These are phyloP conservation scores for Pica pica DNA, from an alignment of 2,113 vertebrate genomes.

Conservation along the genomic window DNA sequence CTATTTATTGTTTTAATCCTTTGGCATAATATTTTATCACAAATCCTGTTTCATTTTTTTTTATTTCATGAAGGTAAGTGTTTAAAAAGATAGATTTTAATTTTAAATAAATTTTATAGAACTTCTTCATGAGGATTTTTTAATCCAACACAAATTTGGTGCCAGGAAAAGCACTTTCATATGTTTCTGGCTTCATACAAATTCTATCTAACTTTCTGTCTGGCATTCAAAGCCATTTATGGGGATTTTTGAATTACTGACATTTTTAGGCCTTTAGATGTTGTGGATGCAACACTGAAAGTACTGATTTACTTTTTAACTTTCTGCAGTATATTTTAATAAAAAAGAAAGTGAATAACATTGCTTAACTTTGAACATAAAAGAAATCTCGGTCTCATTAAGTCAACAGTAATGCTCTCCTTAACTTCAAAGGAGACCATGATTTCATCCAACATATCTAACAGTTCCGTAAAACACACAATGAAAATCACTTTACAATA, in stretches of 20 bases:
- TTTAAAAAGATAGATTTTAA: background rate
- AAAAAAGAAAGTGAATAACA: slow-evolving; percentile 50
- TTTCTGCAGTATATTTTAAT: slow-evolving; percentile 36
- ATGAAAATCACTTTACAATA: slow-evolving; percentile 52
- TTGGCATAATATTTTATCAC: background rate
- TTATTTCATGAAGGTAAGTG: background rate
- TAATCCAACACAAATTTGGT: background rate
- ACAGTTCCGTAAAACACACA: slow-evolving; percentile 48
- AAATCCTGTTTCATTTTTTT: background rate
- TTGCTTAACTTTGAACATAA: slow-evolving; percentile 61
- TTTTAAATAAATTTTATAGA: background rate
- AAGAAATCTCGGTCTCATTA: slow-evolving; percentile 61
- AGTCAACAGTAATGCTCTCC: slow-evolving; percentile 62
- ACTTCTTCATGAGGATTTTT: background rate
- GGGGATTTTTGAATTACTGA: slow-evolving; percentile 30
- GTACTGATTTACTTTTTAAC: slow-evolving; percentile 50
- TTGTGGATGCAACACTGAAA: slow-evolving; percentile 8
- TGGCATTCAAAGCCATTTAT: slow-evolving; percentile 21
- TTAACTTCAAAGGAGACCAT: slow-evolving; percentile 61
- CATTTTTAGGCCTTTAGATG: slow-evolving; percentile 47
- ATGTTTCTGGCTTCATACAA: background rate
- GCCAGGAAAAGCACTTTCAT: background rate
- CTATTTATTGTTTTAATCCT: background rate
- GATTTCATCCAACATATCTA: slow-evolving; percentile 54
- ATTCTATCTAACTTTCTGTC: background rate